These are phyloP conservation scores for Myiozetetes cayanensis DNA, from an alignment of 2,113 vertebrate species.

Conservation along the genomic window DNA sequence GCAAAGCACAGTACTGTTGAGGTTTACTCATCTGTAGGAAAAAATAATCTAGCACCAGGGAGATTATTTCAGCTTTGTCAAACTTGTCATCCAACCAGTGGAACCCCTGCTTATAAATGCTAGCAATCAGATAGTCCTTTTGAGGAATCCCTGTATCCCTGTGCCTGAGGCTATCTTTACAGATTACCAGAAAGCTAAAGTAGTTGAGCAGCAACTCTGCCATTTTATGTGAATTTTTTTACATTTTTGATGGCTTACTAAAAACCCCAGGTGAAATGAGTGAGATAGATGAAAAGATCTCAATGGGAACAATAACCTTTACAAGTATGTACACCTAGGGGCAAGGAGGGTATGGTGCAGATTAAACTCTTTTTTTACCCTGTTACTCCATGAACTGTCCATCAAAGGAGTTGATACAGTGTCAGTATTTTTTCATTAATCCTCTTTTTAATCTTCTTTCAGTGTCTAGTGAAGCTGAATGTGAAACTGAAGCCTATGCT, in stretches of 20 bases:
- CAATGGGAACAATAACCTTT: neutral
- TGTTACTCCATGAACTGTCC: neutral
- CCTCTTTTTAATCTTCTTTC: neutral
- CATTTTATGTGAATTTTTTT: neutral
- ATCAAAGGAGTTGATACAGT: neutral
- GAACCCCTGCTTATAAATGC: neutral
- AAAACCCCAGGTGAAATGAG: neutral
- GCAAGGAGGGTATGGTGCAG: neutral
- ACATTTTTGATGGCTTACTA: neutral
- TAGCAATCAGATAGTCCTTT: neutral
- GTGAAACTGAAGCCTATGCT: constrained; percentile 94
- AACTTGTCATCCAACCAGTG: neutral
- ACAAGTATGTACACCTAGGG: neutral
- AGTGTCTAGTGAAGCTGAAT: constrained; percentile 93
- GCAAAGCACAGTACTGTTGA: neutral
- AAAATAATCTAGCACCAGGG: neutral
- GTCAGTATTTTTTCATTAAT: neutral
- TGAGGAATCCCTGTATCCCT: no score
- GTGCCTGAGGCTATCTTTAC: neutral
- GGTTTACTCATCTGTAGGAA: neutral
- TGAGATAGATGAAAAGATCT: neutral
- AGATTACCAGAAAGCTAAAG: neutral
- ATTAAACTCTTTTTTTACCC: neutral
- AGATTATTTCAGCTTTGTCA: neutral
- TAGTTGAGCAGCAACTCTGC: neutral